Base-by-base conservation (phyloP, 2,113 vertebrate genomes). In the Tachycineta bicolor region DNA sequence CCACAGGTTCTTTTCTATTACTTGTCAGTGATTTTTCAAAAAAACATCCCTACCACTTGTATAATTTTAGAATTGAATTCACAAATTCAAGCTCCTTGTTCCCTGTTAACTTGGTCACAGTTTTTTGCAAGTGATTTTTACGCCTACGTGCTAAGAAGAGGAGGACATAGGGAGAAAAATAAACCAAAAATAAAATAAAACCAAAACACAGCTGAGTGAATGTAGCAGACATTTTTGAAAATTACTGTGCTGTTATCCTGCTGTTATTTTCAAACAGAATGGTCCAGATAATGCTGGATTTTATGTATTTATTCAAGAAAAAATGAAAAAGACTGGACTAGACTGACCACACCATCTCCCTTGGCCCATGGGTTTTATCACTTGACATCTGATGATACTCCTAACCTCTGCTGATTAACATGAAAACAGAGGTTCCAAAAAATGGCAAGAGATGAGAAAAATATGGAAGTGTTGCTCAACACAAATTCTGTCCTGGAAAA, bases 1-100 rank as follows among this genome's bases (percentile, higher is more conserved):
- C 50, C 43, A 59, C 43, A 64, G 8, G 46, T 65, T 87, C 39
- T 91, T 76, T 58, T 65, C 64, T 81, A 39, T 20, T 78, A 44
- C 28, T 85, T 83, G 60, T 75, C 56, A 81, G 56, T 1, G 17
- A 64, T 78, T 96, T 70, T 94, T 83, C 11, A 69, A 80, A 87
- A 87, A 82, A 5, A 17, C 15, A 44, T 21, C 15, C 44, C n/a
- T 31, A 16, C 20, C 65, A 56, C 84, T 92, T 28, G 26, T 28
- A 29, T 78, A 67, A 95, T 92, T 95, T 96, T 86, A 95, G 89
- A 89, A 77, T 9, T 31, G 77, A 83, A 86, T 77, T 92, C 22
- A 75, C 65, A 84, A 88, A 77, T 62, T 63, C 37, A 77, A 92
- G 65, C 41, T 81, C 44, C 19, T 88, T 83, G 75, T 68, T 88